phyloP scores from a whole-genome alignment of 2,888 invertebrate species.

The Crematogaster levior region DNA sequence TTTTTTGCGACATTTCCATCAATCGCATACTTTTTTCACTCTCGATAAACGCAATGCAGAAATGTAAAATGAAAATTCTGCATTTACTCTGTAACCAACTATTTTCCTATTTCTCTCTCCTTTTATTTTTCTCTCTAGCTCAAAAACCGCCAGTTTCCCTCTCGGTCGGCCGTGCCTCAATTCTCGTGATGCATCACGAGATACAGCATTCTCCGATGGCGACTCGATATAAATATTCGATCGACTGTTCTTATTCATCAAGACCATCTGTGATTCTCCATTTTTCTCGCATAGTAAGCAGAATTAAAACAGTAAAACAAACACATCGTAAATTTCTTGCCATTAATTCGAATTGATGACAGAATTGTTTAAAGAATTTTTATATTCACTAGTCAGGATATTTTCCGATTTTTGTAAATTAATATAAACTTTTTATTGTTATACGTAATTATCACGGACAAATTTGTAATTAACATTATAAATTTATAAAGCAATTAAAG shows the following conservation, averaged over 20 bases:
- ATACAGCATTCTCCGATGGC: neutral
- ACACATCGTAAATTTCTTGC: neutral
- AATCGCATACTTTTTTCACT: neutral
- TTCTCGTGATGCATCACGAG: conserved; percentile 4
- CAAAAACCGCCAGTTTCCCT: neutral
- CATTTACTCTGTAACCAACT: neutral
- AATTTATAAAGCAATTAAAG: neutral
- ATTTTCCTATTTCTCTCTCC: neutral
- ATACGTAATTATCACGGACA: neutral
- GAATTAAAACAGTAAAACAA: conserved; percentile 22
- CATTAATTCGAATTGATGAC: neutral
- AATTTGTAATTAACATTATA: neutral
- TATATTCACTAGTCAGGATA: neutral
- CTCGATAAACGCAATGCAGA: conserved; percentile 37
- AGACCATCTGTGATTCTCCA: neutral
- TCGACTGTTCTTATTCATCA: conserved; percentile 20
- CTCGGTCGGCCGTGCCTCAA: conserved; percentile 5
- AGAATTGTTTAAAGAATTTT: neutral
- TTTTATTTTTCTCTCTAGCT: neutral
- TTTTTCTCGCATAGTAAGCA: conserved; percentile 33
- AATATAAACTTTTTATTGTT: neutral
- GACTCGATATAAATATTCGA: conserved; percentile 32
- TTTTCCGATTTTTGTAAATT: neutral
- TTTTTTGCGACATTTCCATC: neutral
- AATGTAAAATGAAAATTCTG: conserved; percentile 27